Evolutionary conservation across 2,888 invertebrate genomes (phyloP).

Genomic region (Amphimallon solstitiale): DNA sequence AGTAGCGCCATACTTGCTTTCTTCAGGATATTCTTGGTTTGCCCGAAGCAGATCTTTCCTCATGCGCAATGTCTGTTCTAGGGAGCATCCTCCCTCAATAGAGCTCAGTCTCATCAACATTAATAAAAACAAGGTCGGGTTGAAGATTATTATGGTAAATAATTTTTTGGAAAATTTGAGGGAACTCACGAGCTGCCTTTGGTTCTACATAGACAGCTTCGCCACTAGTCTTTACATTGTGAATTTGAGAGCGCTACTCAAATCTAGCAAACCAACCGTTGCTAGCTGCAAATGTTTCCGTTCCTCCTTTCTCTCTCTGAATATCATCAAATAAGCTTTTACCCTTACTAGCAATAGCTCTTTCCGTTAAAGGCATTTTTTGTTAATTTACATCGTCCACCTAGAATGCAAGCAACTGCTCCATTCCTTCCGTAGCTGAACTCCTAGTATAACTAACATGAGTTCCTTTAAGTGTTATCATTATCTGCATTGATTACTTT

Average conservation of each 20-base stretch:
- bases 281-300: slow-evolving; percentile 1
- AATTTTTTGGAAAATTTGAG: background rate
- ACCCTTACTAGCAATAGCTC: slow-evolving; percentile 1
- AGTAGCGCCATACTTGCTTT: too few relatives aligned
- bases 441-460: background rate
- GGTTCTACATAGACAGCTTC: background rate
- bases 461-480: too few relatives aligned
- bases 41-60: too few relatives aligned
- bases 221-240: background rate
- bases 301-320: background rate
- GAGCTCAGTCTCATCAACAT: background rate
- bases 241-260: background rate
- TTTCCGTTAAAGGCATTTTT: slow-evolving; percentile 3
- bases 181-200: background rate
- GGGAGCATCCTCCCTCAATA: background rate
- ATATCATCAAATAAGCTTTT: background rate
- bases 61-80: too few relatives aligned
- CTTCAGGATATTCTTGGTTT: too few relatives aligned
- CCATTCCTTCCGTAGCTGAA: slow-evolving; percentile 1
- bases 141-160: background rate
- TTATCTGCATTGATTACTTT: too few relatives aligned
- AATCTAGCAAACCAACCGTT: too few relatives aligned
- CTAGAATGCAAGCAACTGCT: background rate
- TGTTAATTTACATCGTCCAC: slow-evolving; percentile 5
- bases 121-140: background rate